Conservation (phyloP, 2,113 vertebrate species). For the Ascaphus truei region DNA sequence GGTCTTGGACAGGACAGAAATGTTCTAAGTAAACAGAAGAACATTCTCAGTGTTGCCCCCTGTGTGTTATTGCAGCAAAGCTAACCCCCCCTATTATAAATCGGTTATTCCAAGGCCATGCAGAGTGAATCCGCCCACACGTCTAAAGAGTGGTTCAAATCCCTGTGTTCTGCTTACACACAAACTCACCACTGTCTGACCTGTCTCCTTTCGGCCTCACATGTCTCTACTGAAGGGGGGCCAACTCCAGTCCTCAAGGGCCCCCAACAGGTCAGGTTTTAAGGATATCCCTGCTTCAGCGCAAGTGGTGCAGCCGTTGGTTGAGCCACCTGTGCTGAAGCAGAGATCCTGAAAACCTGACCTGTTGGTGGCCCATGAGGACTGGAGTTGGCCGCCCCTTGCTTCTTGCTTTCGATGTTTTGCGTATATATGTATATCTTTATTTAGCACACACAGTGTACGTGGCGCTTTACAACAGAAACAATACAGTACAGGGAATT, state of each 20-base stretch:
- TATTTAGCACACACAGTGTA: no score
- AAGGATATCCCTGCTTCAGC: neutral
- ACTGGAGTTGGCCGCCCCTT: no score
- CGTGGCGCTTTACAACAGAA: no score
- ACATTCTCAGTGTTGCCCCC: neutral
- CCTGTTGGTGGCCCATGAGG: no score
- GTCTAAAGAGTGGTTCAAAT: no score
- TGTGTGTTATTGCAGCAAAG: neutral
- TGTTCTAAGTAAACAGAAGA: slow-evolving; percentile 11
- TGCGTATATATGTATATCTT: no score
- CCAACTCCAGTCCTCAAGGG: neutral
- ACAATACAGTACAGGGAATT: no score
- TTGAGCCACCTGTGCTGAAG: no score
- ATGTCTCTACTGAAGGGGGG: neutral
- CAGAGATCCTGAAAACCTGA: no score
- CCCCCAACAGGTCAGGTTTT: neutral
- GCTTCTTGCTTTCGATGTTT: no score
- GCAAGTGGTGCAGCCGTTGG: neutral
- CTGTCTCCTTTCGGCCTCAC: no score
- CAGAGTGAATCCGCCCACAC: neutral
- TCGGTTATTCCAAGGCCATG: neutral
- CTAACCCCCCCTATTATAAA: neutral
- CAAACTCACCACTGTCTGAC: neutral
- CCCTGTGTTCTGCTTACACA: neutral
- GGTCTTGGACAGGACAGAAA: neutral